These are phyloP conservation scores for Puffinus mauretanicus DNA, from an alignment of 2,113 vertebrate species.

Conservation along the genomic window DNA sequence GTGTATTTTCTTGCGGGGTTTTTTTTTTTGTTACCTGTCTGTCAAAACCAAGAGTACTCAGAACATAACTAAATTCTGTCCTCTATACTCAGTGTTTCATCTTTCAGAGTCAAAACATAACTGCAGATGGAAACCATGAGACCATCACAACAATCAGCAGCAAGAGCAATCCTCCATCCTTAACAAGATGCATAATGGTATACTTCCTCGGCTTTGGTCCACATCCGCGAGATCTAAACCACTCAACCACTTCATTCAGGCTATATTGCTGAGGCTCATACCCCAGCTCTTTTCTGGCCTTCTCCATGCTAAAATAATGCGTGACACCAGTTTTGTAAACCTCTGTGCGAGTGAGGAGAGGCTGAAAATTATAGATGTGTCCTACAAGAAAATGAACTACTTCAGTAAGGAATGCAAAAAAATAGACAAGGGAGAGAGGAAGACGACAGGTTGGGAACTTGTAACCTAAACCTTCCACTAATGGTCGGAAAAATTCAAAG, in stretches of 20 bases:
- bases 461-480: slow-evolving; percentile 92
- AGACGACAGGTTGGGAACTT: slow-evolving; percentile 82
- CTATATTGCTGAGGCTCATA: slow-evolving; percentile 79
- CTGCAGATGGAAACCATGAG: slow-evolving; percentile 75
- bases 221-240: slow-evolving; percentile 84
- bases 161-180: slow-evolving; percentile 69
- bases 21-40: background rate
- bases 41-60: background rate
- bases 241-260: slow-evolving; percentile 85
- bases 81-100: background rate
- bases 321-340: slow-evolving; percentile 94
- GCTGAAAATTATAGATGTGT: slow-evolving; percentile 88
- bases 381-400: slow-evolving; percentile 79
- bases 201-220: slow-evolving; percentile 60
- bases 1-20: background rate
- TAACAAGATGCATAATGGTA: slow-evolving; percentile 7
- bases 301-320: slow-evolving; percentile 90
- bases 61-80: background rate
- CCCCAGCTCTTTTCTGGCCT: slow-evolving; percentile 84
- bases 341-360: slow-evolving; percentile 89
- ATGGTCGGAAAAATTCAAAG: slow-evolving; percentile 91
- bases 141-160: slow-evolving; percentile 67
- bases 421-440: slow-evolving; percentile 84
- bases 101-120: slow-evolving; percentile 8
- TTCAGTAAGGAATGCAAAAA: slow-evolving; percentile 89